Evolutionary conservation across 1,140 invertebrate species (phyloP).

Genomic region (Patella vulgata): DNA sequence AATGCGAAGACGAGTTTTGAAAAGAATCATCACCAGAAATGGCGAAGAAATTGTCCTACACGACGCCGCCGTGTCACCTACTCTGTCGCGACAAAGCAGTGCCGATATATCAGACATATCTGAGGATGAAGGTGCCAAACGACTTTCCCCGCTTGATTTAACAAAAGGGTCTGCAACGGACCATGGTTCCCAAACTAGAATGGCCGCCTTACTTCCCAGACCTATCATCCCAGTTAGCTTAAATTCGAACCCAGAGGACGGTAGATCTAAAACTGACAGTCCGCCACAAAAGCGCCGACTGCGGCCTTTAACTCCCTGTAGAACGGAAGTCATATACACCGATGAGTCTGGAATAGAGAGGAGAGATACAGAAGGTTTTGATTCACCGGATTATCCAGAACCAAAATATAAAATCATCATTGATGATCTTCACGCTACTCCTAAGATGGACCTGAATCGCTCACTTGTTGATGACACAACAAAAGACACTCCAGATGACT

Average conservation of each 20-base stretch:
- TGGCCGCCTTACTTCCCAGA: neutral
- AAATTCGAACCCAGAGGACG: neutral
- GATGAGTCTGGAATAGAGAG: constrained; percentile 5
- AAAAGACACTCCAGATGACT: no score
- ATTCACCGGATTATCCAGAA: no score
- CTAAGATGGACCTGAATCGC: no score
- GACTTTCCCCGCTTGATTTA: no score
- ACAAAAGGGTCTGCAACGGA: no score
- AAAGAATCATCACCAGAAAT: constrained; percentile 48
- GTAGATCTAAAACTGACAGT: constrained; percentile 1
- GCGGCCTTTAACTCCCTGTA: constrained; percentile 4
- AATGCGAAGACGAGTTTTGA: constrained; percentile 48
- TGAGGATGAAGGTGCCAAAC: no score
- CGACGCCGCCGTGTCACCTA: constrained; percentile 43
- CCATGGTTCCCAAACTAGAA: no score
- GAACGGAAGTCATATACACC: constrained; percentile 1
- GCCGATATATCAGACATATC: constrained; percentile 41
- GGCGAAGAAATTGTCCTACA: constrained; percentile 52
- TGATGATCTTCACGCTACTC: no score
- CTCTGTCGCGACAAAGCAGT: constrained; percentile 43
- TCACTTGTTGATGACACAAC: no score
- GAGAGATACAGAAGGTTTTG: no score
- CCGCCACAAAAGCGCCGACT: no score
- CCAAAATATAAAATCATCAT: no score
- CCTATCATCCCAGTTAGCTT: neutral